Evolutionary conservation across 2,797 vertebrate genomes (phyloP).

Genomic region (Nothura maculosa): DNA sequence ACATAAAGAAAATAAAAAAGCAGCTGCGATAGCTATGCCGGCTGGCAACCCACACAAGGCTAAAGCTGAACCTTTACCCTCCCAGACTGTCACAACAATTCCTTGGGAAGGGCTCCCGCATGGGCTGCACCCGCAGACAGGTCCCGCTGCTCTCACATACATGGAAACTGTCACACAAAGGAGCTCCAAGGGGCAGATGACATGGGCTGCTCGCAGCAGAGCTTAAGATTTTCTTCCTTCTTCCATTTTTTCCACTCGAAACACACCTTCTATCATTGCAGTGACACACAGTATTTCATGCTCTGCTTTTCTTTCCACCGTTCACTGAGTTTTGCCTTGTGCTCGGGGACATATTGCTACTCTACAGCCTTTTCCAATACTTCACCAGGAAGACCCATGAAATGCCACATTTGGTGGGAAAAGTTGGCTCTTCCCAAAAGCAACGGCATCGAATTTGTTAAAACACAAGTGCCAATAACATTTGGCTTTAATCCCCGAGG

Average conservation of each 20-base stretch:
- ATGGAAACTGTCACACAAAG: slow-evolving; percentile 59
- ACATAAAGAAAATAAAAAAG: not conserved
- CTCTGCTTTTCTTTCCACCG: not conserved
- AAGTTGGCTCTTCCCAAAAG: slow-evolving; percentile 39
- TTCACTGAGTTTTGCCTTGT: not conserved
- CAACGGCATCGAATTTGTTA: slow-evolving; percentile 65
- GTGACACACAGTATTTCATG: not conserved
- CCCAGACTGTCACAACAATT: slow-evolving; percentile 47
- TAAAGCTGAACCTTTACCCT: slow-evolving; percentile 39
- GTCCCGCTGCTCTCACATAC: slow-evolving; percentile 45
- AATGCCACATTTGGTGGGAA: not conserved
- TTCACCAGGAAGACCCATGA: slow-evolving; percentile 6
- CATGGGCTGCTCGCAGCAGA: not conserved
- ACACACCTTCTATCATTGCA: slow-evolving; percentile 53
- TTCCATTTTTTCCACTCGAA: slow-evolving; percentile 22
- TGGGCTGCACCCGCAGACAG: slow-evolving; percentile 35
- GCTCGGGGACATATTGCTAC: not conserved
- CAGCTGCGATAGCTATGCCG: not conserved
- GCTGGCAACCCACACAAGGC: slow-evolving; percentile 26
- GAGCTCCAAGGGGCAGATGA: slow-evolving; percentile 40
- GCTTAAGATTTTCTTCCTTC: slow-evolving; percentile 41
- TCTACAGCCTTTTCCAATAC: not conserved
- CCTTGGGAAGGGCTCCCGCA: slow-evolving; percentile 13
- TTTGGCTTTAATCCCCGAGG: slow-evolving; percentile 63
- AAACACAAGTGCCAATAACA: slow-evolving; percentile 74